Conservation (phyloP, 2,888 invertebrate genomes). For the Oligia latruncula region DNA sequence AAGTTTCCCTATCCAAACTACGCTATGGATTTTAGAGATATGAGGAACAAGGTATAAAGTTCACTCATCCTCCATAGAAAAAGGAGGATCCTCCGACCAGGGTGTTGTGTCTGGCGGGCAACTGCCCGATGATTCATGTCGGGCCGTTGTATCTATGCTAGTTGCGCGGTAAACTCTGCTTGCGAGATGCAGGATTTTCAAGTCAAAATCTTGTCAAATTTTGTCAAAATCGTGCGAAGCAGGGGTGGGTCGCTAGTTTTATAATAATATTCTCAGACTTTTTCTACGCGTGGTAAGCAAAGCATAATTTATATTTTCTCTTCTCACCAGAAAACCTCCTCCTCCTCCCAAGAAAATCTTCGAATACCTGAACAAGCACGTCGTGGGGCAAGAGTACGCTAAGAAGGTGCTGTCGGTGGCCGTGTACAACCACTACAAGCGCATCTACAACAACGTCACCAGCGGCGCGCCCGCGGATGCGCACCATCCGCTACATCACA, state of each 20-base stretch:
- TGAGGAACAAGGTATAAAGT: too few species aligned
- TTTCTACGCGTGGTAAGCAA: background rate
- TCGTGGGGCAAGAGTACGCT: conserved; percentile 98
- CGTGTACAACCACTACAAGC: conserved; percentile 99
- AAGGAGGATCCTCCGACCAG: too few species aligned
- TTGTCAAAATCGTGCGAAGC: background rate
- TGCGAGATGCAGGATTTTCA: background rate
- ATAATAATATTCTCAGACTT: background rate
- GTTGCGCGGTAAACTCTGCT: too few species aligned
- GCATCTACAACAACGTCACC: conserved; percentile 97
- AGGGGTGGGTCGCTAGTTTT: background rate
- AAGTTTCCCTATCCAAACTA: background rate
- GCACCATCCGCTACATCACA: conserved; percentile 93
- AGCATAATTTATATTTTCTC: background rate
- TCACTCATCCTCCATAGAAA: too few species aligned
- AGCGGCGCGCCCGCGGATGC: conserved; percentile 84
- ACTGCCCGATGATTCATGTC: too few species aligned
- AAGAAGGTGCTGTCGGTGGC: conserved; percentile 99
- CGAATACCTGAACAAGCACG: conserved; percentile 98
- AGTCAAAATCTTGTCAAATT: background rate
- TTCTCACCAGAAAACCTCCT: conserved; percentile 93
- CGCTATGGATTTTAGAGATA: background rate
- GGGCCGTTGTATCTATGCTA: too few species aligned
- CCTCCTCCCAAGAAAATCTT: conserved; percentile 99
- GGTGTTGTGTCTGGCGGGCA: too few species aligned